Conservation (phyloP, 2,113 vertebrate genomes). For the Ancistrus triradiatus region DNA sequence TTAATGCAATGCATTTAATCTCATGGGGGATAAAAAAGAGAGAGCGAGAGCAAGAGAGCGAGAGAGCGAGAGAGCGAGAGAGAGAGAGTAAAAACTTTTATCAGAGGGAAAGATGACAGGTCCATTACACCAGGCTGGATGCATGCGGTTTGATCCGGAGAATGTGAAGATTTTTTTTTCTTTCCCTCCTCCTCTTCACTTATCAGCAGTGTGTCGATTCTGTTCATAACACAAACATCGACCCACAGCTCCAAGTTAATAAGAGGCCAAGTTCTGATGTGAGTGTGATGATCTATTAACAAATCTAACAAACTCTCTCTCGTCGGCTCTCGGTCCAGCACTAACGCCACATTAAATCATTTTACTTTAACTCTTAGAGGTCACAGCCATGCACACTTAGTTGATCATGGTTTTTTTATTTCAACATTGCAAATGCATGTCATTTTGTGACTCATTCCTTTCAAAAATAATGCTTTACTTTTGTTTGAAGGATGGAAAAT, state of each 20-base stretch:
- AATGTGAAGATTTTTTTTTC: slow-evolving; percentile 35
- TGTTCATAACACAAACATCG: slow-evolving; percentile 16
- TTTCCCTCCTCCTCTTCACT: slow-evolving; percentile 4
- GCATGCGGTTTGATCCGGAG: slow-evolving; percentile 56
- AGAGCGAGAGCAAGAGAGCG: slow-evolving; percentile 45
- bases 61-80: slow-evolving; percentile 31
- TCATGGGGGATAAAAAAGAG: too few species aligned
- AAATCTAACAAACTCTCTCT: too few species aligned
- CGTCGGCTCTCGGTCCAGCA: too few species aligned
- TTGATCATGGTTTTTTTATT: too few species aligned
- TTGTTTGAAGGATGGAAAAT: too few species aligned
- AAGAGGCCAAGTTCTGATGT: slow-evolving; percentile 14
- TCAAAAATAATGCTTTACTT: too few species aligned
- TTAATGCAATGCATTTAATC: too few species aligned
- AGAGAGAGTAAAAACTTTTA: slow-evolving; percentile 50
- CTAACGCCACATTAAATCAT: too few species aligned
- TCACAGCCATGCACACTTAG: too few species aligned
- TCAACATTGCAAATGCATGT: too few species aligned
- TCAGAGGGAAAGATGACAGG: slow-evolving; percentile 69
- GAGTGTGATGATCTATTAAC: neutral
- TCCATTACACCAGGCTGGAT: slow-evolving; percentile 66
- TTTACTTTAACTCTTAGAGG: too few species aligned
- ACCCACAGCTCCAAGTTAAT: slow-evolving; percentile 12
- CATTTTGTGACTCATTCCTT: too few species aligned
- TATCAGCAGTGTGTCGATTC: slow-evolving; percentile 21